phyloP scores from a whole-genome alignment of 53 echinoderm and acorn worm species.

The Zoroaster sp. region DNA sequence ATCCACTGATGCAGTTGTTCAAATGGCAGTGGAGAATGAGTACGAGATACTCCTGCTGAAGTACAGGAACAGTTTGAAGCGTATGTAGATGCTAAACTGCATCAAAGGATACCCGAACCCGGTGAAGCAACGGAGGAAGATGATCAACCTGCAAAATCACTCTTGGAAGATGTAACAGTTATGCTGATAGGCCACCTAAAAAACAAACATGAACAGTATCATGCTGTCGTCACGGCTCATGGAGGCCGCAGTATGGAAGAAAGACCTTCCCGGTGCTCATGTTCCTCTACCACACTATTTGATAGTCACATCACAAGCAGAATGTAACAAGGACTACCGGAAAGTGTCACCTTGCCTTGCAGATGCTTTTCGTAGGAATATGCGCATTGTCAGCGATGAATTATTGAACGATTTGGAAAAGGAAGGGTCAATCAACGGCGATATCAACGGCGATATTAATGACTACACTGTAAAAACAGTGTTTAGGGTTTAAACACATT shows the following conservation, averaged over 20 bases:
- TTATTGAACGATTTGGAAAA: neutral
- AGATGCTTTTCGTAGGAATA: neutral
- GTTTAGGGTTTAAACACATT: no score
- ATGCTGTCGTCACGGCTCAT: neutral
- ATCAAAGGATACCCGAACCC: no score
- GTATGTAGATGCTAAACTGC: neutral
- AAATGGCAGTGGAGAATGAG: conserved; percentile 25
- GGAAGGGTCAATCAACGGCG: neutral
- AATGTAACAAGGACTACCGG: neutral
- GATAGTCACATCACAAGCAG: neutral
- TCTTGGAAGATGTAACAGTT: neutral
- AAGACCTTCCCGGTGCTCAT: neutral
- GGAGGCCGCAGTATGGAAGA: neutral
- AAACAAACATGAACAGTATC: neutral
- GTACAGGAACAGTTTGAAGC: neutral
- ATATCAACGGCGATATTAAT: no score
- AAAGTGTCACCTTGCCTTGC: neutral
- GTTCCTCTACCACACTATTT: neutral
- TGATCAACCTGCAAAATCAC: neutral
- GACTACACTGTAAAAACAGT: no score
- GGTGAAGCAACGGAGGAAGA: neutral
- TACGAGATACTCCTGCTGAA: neutral
- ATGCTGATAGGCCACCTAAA: neutral
- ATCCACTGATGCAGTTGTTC: neutral
- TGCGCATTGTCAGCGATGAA: neutral